Evolutionary conservation across 2,797 vertebrate genomes (phyloP).

Genomic region (Chaunax sp.): DNA sequence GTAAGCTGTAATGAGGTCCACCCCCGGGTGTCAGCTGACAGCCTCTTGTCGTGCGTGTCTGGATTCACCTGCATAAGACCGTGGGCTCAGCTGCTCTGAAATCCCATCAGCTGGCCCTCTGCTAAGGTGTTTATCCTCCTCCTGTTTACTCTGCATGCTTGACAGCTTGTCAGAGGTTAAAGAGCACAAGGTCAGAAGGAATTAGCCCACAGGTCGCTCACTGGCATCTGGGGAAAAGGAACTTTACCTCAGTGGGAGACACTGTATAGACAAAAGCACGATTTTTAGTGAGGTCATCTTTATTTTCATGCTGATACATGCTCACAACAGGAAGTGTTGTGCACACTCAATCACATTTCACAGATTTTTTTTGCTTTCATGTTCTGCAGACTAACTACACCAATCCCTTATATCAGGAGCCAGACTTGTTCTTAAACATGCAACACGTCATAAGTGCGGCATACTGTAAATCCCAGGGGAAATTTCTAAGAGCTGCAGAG

Average conservation of each 20-base stretch:
- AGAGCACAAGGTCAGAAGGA: constrained; percentile 61
- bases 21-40: constrained; percentile 6
- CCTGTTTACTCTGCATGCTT: constrained; percentile 63
- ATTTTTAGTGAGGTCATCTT: background rate
- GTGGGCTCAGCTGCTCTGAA: constrained; percentile 37
- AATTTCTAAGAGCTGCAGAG: constrained; percentile 15
- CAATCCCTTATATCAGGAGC: background rate
- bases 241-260: constrained; percentile 2
- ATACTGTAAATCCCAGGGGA: constrained; percentile 17
- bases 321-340: constrained; percentile 32
- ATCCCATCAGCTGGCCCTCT: constrained; percentile 60
- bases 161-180: constrained; percentile 55
- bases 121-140: constrained; percentile 66
- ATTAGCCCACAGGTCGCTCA: constrained; percentile 40
- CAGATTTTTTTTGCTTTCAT: background rate
- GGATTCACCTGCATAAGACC: constrained; percentile 29
- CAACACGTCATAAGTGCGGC: background rate
- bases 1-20: too few species aligned
- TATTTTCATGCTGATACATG: background rate
- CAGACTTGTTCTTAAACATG: too few species aligned
- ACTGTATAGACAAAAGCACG: constrained; percentile 3
- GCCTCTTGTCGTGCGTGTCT: constrained; percentile 16
- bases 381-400: background rate
- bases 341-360: background rate
- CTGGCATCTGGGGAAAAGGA: constrained; percentile 28